These are phyloP conservation scores for Atethmia centrago DNA, from an alignment of 2,888 invertebrate species.

Conservation along the genomic window DNA sequence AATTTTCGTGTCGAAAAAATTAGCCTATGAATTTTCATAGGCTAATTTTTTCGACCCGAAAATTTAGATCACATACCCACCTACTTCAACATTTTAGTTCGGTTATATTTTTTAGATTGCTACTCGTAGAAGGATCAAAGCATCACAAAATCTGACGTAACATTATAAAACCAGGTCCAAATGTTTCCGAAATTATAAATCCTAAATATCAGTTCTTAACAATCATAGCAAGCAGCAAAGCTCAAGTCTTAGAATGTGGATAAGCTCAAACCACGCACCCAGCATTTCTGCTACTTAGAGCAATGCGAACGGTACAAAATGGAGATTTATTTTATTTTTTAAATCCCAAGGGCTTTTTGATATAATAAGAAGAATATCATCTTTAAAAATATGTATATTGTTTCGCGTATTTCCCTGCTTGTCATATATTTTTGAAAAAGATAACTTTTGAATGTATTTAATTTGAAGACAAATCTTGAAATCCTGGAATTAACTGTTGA, in stretches of 20 bases:
- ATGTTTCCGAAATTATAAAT: slow-evolving; percentile 9
- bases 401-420: slow-evolving; percentile 15
- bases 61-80: too few relatives aligned
- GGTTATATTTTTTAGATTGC: neutral
- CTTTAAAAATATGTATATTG: slow-evolving; percentile 41
- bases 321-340: slow-evolving; percentile 50
- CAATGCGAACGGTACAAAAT: slow-evolving; percentile 39
- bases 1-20: too few relatives aligned
- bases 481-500: slow-evolving; percentile 4
- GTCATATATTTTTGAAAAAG: neutral
- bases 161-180: neutral
- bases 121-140: neutral
- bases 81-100: neutral
- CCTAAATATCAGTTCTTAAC: slow-evolving; percentile 16
- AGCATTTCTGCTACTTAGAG: slow-evolving; percentile 35
- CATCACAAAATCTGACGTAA: neutral
- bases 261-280: slow-evolving; percentile 31
- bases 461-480: neutral
- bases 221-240: slow-evolving; percentile 37
- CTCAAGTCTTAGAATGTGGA: slow-evolving; percentile 30
- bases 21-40: too few relatives aligned
- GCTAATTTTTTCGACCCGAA: too few relatives aligned
- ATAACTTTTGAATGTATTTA: slow-evolving; percentile 11
- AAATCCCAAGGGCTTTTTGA: slow-evolving; percentile 41
- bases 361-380: slow-evolving; percentile 37